A percentile compares a stretch with the other conserved stretches of the same genome.
Evolutionary conservation across 2,113 vertebrate species (phyloP).

Genomic region (Vidua macroura): DNA sequence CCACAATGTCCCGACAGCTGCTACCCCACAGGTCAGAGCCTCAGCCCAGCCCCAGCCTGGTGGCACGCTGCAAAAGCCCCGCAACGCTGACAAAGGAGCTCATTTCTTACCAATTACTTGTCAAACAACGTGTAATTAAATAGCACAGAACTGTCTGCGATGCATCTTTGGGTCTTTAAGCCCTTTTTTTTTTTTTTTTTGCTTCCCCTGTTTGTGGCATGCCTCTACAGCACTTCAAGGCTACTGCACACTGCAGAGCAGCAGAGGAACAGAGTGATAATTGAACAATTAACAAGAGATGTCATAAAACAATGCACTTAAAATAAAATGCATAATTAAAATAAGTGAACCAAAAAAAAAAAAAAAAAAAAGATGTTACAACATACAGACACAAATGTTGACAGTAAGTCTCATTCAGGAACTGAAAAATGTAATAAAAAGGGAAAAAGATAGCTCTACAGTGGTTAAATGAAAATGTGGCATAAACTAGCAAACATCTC

Average conservation of each 20-base stretch:
- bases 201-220: background rate
- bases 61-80: background rate
- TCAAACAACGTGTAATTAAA: background rate
- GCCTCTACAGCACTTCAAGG: background rate
- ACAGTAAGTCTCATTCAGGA: background rate
- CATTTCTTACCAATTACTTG: background rate
- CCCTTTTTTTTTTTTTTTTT: background rate
- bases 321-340: conserved; percentile 68
- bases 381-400: background rate
- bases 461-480: background rate
- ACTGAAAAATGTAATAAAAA: background rate
- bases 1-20: accelerated
- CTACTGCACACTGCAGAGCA: conserved; percentile 7
- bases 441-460: background rate
- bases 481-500: background rate
- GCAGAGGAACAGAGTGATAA: conserved; percentile 38
- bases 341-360: conserved; percentile 30
- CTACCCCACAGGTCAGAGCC: background rate
- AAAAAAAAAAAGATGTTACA: background rate
- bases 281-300: conserved; percentile 61
- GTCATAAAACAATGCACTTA: conserved; percentile 55
- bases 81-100: background rate
- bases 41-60: background rate
- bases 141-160: background rate
- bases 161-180: background rate